These are phyloP conservation scores for Eilema caniola DNA, from an alignment of 2,888 invertebrate genomes.

Conservation along the genomic window DNA sequence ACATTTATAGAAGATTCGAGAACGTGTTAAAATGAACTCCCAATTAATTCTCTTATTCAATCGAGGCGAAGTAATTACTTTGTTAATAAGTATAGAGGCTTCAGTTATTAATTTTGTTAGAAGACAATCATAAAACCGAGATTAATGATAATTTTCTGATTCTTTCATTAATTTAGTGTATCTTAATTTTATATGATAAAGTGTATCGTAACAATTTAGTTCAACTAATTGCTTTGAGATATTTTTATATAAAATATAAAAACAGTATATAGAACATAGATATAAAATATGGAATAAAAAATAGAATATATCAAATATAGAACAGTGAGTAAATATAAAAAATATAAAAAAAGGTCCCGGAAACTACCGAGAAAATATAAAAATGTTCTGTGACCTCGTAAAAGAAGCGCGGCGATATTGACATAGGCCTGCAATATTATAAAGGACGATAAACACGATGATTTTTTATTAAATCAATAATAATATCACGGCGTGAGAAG, in stretches of 20 bases:
- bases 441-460: neutral
- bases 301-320: neutral
- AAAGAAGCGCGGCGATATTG: neutral
- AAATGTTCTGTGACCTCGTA: neutral
- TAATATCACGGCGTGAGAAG: neutral
- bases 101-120: constrained; percentile 5
- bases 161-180: neutral
- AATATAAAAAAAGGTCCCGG: too few species aligned
- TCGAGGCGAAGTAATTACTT: neutral
- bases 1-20: neutral
- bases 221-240: neutral
- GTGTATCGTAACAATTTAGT: neutral
- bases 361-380: neutral
- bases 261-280: too few species aligned
- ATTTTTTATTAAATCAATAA: neutral
- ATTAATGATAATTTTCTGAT: neutral
- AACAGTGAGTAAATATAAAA: neutral
- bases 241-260: too few species aligned
- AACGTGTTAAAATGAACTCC: neutral
- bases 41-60: neutral
- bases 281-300: neutral
- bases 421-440: neutral
- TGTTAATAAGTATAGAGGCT: neutral
- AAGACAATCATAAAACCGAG: neutral
- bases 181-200: neutral